These are phyloP conservation scores for Chondrilla cf. caribensis DNA, from an alignment of 37 sponge, comb jelly and placozoan genomes.

Conservation along the genomic window DNA sequence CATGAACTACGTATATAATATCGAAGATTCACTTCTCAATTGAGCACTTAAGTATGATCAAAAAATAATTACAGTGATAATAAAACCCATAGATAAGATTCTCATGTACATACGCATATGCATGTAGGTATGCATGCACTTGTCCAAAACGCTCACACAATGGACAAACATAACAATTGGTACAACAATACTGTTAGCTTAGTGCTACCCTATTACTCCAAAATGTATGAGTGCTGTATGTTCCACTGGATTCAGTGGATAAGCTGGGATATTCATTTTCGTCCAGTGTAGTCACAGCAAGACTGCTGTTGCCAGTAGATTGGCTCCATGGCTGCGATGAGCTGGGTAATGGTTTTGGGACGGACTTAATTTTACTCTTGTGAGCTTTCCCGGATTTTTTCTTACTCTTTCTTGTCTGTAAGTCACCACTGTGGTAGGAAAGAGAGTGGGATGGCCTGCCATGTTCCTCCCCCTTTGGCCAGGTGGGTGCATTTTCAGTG, in stretches of 20 bases:
- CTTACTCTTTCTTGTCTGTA: too few relatives aligned
- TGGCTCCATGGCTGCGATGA: not conserved
- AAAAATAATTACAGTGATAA: too few relatives aligned
- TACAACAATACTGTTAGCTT: too few relatives aligned
- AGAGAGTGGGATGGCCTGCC: not conserved
- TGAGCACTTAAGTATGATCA: too few relatives aligned
- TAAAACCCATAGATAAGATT: too few relatives aligned
- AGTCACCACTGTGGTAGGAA: too few relatives aligned
- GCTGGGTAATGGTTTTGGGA: not conserved
- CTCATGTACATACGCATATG: too few relatives aligned
- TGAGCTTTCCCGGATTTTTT: not conserved
- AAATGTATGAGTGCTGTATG: not conserved
- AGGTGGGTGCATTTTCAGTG: not conserved
- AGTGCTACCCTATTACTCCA: not conserved
- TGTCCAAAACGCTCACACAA: too few relatives aligned
- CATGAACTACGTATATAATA: too few relatives aligned
- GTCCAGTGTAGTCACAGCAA: not conserved
- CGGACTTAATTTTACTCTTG: not conserved
- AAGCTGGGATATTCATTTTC: conserved; percentile 53
- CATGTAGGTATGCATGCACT: too few relatives aligned
- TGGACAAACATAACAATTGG: too few relatives aligned
- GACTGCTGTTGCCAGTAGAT: not conserved
- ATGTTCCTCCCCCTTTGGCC: not conserved
- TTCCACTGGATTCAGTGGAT: not conserved
- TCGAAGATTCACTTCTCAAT: too few relatives aligned